These are phyloP conservation scores for Gymnocephalus cernua DNA, from an alignment of 2,113 vertebrate genomes.

Conservation along the genomic window DNA sequence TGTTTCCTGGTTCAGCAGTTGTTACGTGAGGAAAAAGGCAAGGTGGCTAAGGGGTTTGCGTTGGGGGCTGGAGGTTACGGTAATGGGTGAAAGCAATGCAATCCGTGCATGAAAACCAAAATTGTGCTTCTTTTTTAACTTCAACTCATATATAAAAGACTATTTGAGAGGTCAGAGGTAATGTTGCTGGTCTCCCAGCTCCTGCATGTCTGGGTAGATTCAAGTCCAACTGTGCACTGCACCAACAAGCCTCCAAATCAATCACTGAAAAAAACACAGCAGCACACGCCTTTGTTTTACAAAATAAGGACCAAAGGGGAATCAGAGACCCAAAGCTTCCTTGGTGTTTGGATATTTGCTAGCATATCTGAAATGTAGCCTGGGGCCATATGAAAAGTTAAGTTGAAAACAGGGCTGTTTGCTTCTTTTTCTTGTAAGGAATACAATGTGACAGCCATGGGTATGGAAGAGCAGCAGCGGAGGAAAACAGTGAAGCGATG, in stretches of 20 bases:
- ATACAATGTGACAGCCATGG: slow-evolving; percentile 49
- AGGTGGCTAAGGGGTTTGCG: background rate
- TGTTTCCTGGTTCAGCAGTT: slow-evolving; percentile 44
- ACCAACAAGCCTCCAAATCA: slow-evolving; percentile 25
- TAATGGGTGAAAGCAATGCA: slow-evolving; percentile 23
- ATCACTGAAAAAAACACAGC: slow-evolving; percentile 31
- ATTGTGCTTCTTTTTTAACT: background rate
- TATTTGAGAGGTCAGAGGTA: slow-evolving; percentile 16
- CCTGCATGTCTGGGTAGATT: slow-evolving; percentile 14
- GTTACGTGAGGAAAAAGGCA: background rate
- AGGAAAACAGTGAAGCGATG: background rate
- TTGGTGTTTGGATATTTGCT: slow-evolving; percentile 48
- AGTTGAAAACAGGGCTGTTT: slow-evolving; percentile 46
- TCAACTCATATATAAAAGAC: background rate
- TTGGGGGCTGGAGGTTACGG: background rate
- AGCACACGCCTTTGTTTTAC: slow-evolving; percentile 39
- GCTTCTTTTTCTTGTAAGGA: slow-evolving; percentile 19
- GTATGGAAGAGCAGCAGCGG: background rate
- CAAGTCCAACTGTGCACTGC: slow-evolving; percentile 15
- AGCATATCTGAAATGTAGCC: slow-evolving; percentile 43
- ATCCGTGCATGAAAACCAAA: slow-evolving; percentile 4
- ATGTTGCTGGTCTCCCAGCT: slow-evolving; percentile 16
- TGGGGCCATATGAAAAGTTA: slow-evolving; percentile 43
- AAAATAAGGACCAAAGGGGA: slow-evolving; percentile 26
- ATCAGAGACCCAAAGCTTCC: slow-evolving; percentile 40